Percentiles rank a stretch among this genome's conserved stretches.
Evolutionary conservation across 2,888 invertebrate species (phyloP).

Genomic region (Lymantria dispar): DNA sequence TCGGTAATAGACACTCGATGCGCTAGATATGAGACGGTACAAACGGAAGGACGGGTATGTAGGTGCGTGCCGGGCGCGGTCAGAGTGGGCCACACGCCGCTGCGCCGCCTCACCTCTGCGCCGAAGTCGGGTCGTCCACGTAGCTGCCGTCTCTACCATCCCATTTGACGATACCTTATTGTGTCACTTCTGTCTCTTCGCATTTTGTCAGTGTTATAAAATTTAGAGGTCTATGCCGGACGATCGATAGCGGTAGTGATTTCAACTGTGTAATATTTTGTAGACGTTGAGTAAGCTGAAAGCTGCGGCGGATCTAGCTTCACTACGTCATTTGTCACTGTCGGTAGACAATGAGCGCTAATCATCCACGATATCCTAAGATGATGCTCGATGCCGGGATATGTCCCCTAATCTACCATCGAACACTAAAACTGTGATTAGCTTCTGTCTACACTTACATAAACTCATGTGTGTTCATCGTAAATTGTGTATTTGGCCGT

Average conservation of each 20-base stretch:
- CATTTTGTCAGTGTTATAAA: constrained; percentile 34
- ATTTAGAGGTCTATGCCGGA: constrained; percentile 37
- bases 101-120: constrained; percentile 20
- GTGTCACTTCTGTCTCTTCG: constrained; percentile 32
- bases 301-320: constrained; percentile 67
- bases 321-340: constrained; percentile 52
- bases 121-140: constrained; percentile 15
- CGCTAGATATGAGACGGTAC: constrained; percentile 72
- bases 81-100: constrained; percentile 27
- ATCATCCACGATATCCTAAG: constrained; percentile 62
- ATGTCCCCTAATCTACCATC: constrained; percentile 72
- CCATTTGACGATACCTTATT: constrained; percentile 29
- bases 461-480: constrained; percentile 55
- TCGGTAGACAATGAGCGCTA: constrained; percentile 46
- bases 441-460: constrained; percentile 69
- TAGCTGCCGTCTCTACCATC: constrained; percentile 23
- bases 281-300: constrained; percentile 61
- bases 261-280: constrained; percentile 35
- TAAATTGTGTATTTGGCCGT: constrained; percentile 60
- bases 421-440: constrained; percentile 63
- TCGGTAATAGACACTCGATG: constrained; percentile 74
- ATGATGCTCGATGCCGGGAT: constrained; percentile 55
- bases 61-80: constrained; percentile 28
- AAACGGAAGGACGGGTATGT: constrained; percentile 54
- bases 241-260: constrained; percentile 37